phyloP scores from a whole-genome alignment of 2,113 vertebrate species.

The Chascanopsetta lugubris region DNA sequence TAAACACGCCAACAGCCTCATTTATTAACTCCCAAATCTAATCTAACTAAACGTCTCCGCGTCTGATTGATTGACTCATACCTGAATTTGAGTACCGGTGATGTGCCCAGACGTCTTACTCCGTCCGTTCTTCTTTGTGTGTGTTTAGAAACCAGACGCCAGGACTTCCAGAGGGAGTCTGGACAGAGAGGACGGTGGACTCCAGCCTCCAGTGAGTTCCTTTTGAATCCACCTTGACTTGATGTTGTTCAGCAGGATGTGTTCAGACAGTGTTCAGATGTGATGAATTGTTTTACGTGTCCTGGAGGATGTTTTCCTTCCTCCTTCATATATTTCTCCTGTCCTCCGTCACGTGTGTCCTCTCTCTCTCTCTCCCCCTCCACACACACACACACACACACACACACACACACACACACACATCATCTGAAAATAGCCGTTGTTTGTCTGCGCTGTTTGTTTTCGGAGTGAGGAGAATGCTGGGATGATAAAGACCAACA shows the following conservation, averaged over 20 bases:
- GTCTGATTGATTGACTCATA: not conserved
- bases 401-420: not conserved
- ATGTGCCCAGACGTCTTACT: constrained; percentile 1
- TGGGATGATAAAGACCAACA: constrained; percentile 10
- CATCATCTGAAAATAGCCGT: constrained; percentile 7
- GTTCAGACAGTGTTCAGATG: no score
- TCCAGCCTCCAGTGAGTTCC: constrained; percentile 88
- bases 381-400: no score
- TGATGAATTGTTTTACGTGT: no score
- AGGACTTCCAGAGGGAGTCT: constrained; percentile 92
- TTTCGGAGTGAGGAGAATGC: constrained; percentile 27
- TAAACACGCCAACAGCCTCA: no score
- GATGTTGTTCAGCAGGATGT: not conserved
- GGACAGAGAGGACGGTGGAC: constrained; percentile 89
- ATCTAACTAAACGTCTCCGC: not conserved
- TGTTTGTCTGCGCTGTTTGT: constrained; percentile 27
- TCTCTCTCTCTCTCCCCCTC: no score
- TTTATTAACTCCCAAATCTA: no score
- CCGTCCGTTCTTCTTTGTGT: constrained; percentile 15
- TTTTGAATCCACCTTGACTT: not conserved
- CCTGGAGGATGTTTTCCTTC: no score
- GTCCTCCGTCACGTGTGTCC: not conserved
- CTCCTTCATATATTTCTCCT: no score
- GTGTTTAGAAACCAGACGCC: constrained; percentile 91
- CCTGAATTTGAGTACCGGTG: not conserved